Evolutionary conservation across 2,113 vertebrate genomes (phyloP).

Genomic region (Physeter macrocephalus): DNA sequence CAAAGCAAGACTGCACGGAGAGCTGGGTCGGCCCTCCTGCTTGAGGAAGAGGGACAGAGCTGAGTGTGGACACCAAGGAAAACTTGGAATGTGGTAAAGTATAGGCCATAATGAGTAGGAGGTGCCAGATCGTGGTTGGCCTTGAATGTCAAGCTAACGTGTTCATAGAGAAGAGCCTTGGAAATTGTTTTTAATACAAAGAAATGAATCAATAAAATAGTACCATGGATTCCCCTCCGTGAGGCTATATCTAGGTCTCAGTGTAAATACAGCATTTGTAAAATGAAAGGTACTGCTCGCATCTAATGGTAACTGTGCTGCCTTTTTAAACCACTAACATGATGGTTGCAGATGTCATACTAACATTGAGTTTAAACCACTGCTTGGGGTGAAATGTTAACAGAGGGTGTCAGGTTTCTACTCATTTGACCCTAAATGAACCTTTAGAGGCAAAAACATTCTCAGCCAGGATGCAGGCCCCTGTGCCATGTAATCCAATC

Average conservation of each 20-base stretch:
- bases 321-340: not conserved
- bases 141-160: not conserved
- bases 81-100: not conserved
- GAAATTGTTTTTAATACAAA: not conserved
- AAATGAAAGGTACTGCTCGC: not conserved
- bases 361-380: not conserved
- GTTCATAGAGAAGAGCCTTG: not conserved
- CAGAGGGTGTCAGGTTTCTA: not conserved
- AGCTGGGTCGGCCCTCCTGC: not conserved
- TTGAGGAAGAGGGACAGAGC: not conserved
- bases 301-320: not conserved
- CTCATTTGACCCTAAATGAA: slow-evolving; percentile 38
- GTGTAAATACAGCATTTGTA: not conserved
- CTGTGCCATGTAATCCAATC: not conserved
- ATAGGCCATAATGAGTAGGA: fast-evolving
- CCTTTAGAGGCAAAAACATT: slow-evolving; percentile 7
- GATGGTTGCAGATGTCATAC: not conserved
- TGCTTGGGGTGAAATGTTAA: not conserved
- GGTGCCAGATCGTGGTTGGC: not conserved
- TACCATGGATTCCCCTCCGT: not conserved
- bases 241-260: not conserved
- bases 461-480: not conserved
- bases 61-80: not conserved
- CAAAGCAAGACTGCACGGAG: not conserved
- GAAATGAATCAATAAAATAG: not conserved